Evolutionary conservation across 2,113 vertebrate species (phyloP), one percentile per base, ranked within the genome.

Genomic region (Poeciliopsis prolifica): DNA sequence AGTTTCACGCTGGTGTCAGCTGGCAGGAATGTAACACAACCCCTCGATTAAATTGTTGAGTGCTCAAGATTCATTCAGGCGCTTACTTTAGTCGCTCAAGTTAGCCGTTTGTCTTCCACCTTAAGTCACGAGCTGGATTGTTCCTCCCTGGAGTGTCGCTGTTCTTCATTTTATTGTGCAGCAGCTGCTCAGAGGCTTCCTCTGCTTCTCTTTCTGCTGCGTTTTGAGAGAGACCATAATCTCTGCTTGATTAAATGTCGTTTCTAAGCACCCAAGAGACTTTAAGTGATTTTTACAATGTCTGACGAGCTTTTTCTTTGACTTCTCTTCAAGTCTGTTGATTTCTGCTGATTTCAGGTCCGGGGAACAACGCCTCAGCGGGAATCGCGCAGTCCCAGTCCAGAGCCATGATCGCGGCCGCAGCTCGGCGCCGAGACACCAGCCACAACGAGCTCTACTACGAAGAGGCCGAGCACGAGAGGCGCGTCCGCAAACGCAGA

Each of bases 371-470:
- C 0, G 71, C 91, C 0, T 78, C 88, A 1, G 82, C 88, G 0
- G 90, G 92, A 19, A 61, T 94, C 15, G 91, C 87, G n/a, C 94
- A 94, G 71, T 94, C 94, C 24, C 97, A 97, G 89, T 93, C 97
- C 0, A 92, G 96, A 48, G 97, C 97, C 0, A 96, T 97, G 87
- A 97, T 98, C 0, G 97, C 97, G 0, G 97, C 97, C 0, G 97
- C 97, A 0, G 97, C 97, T 0, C 95, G 97, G 1, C 78, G 96
- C 22, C 80, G 97, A 0, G 97, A 98, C 92, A 95, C 95, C 87
- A 95, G 96, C 88, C 97, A 98, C 94, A 98, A 97, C 0, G 97
- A 98, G 73, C 95, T 95, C 29, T 98, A 98, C 93, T 97, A 98
- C 0, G 97, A 99, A 82, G 98, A 99, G 91, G 97, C 96, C 0